Percentiles rank a stretch among this genome's conserved stretches.
Conservation (phyloP, 2,797 vertebrate genomes). For the Poliocrania exsul region DNA sequence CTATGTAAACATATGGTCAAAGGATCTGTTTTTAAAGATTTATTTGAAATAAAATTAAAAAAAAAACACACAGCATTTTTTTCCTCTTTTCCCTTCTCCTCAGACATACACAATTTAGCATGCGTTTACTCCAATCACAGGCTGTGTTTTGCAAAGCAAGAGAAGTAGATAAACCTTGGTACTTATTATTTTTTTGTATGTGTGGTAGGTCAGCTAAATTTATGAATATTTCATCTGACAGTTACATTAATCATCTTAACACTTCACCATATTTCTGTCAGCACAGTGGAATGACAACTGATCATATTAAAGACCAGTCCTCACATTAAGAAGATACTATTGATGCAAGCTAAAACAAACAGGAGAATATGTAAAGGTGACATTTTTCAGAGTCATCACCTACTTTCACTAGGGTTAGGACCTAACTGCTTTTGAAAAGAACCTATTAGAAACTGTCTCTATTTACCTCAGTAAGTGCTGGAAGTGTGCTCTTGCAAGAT, state of each 20-base stretch:
- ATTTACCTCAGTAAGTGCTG: not conserved
- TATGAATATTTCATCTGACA: not conserved
- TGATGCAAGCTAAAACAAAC: not conserved
- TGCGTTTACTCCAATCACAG: not conserved
- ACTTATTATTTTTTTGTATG: not conserved
- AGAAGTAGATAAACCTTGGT: not conserved
- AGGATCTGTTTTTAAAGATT: not conserved
- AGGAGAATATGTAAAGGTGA: not conserved
- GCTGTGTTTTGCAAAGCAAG: not conserved
- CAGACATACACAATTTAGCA: not conserved
- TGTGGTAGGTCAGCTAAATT: not conserved
- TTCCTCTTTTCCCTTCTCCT: not conserved
- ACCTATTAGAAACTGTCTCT: not conserved
- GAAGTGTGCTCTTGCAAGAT: not conserved
- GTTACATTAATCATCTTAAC: not conserved
- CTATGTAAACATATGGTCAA: not conserved
- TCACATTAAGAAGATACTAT: not conserved
- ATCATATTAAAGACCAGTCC: not conserved
- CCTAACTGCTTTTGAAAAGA: constrained; percentile 1
- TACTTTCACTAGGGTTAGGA: not conserved
- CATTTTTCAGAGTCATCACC: not conserved
- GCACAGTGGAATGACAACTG: not conserved
- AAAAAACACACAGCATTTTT: fast-evolving
- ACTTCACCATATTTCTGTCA: not conserved
- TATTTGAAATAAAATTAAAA: not conserved